A percentile compares a stretch with the other conserved stretches of the same genome.
Conservation (phyloP, 2,797 vertebrate species). For the Sitta carolinensis region DNA sequence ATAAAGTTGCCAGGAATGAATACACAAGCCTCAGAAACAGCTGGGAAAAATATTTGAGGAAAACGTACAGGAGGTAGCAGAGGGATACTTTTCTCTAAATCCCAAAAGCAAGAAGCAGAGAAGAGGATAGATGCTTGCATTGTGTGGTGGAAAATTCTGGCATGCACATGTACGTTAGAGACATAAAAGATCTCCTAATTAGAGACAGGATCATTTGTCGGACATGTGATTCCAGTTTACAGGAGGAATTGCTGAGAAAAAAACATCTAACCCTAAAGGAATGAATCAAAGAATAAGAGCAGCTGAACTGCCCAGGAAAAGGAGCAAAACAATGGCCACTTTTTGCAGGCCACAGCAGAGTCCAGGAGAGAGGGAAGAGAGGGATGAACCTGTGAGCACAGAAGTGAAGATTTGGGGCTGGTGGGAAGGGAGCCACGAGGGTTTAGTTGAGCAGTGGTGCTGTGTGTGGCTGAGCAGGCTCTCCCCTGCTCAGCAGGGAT, state of each 20-base stretch:
- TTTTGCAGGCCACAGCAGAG: neutral
- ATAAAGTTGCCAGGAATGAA: neutral
- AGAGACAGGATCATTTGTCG: conserved; percentile 56
- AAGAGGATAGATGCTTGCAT: conserved; percentile 3
- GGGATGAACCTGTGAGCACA: neutral
- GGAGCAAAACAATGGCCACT: fast-evolving
- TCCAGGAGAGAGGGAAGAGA: neutral
- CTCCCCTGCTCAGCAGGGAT: fast-evolving
- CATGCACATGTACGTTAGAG: conserved; percentile 45
- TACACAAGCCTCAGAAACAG: neutral
- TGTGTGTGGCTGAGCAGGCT: neutral
- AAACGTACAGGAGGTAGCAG: neutral
- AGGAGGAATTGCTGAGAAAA: conserved; percentile 41
- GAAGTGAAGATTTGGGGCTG: neutral
- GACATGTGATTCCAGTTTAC: conserved; percentile 61
- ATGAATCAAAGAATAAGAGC: conserved; percentile 32
- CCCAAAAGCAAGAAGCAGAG: neutral
- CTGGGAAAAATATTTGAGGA: neutral
- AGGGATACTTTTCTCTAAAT: conserved; percentile 1
- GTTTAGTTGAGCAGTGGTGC: too few species aligned
- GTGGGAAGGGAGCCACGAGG: fast-evolving
- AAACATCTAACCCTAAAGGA: conserved; percentile 19
- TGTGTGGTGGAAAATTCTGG: conserved; percentile 33
- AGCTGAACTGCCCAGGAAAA: neutral
- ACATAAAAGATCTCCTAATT: conserved; percentile 63